Conservation (phyloP, 1,140 invertebrate genomes). For the Drosophila repletoides region DNA sequence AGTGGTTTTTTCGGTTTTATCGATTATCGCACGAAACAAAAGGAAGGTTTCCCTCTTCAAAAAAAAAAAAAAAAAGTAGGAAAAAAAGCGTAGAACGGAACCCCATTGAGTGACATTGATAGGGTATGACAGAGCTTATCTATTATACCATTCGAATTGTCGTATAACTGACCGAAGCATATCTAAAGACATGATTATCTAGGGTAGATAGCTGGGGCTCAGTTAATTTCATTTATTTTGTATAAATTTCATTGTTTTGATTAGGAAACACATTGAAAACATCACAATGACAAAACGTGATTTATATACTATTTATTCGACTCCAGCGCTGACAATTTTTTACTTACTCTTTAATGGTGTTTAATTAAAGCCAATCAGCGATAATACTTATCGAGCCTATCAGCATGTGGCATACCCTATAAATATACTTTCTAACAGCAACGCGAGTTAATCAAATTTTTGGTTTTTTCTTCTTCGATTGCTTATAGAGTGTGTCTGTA, state of each 20-base stretch:
- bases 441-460: conserved; percentile 56
- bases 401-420: conserved; percentile 58
- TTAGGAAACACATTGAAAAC: conserved; percentile 53
- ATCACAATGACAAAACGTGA: conserved; percentile 74
- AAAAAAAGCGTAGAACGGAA: conserved; percentile 6
- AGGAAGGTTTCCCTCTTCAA: conserved; percentile 18
- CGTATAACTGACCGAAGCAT: conserved; percentile 32
- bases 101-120: conserved; percentile 24
- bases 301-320: conserved; percentile 58
- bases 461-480: background rate
- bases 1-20: conserved; percentile 4
- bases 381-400: conserved; percentile 62
- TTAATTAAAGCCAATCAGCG: conserved; percentile 79
- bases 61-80: background rate
- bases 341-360: conserved; percentile 70
- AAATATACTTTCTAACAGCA: conserved; percentile 28
- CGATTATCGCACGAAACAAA: conserved; percentile 11
- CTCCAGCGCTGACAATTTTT: conserved; percentile 64
- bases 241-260: conserved; percentile 44
- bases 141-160: background rate
- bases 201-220: conserved; percentile 30
- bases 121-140: conserved; percentile 12
- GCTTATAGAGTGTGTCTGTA: background rate
- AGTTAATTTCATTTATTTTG: conserved; percentile 74
- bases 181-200: conserved; percentile 67